Evolutionary conservation across 2,797 vertebrate genomes (phyloP).

Genomic region (Esox lucius): DNA sequence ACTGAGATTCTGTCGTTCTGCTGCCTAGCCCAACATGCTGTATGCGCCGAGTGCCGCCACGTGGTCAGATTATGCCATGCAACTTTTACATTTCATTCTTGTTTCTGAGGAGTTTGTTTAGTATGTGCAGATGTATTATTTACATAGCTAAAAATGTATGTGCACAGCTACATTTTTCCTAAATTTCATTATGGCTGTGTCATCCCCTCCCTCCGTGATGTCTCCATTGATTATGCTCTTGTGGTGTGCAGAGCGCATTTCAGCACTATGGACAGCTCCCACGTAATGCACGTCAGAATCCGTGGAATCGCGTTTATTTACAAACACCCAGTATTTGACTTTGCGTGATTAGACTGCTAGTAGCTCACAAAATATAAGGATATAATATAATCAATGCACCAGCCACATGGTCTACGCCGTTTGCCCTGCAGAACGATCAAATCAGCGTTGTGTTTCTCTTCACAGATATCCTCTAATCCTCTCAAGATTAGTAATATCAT

Average conservation of each 20-base stretch:
- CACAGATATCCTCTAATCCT: neutral
- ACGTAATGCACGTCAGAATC: neutral
- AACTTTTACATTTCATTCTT: too few relatives aligned
- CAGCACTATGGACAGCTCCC: constrained; percentile 41
- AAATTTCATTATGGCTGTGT: neutral
- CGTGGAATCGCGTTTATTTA: neutral
- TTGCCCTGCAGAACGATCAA: neutral
- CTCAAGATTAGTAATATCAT: neutral
- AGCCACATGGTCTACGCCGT: neutral
- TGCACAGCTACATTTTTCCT: neutral
- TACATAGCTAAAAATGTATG: neutral
- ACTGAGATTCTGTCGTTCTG: neutral
- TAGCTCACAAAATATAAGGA: too few relatives aligned
- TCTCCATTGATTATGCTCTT: neutral
- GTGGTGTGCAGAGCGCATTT: neutral
- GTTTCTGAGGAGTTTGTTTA: neutral
- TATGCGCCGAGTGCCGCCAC: neutral
- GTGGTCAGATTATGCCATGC: neutral
- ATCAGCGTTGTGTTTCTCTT: neutral
- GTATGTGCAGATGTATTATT: neutral
- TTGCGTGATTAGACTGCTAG: too few relatives aligned
- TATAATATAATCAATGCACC: neutral
- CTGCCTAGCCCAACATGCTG: neutral
- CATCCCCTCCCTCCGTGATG: neutral
- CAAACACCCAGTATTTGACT: neutral